phyloP scores from a whole-genome alignment of 2,797 vertebrate genomes.

The Cryptoprocta ferox region DNA sequence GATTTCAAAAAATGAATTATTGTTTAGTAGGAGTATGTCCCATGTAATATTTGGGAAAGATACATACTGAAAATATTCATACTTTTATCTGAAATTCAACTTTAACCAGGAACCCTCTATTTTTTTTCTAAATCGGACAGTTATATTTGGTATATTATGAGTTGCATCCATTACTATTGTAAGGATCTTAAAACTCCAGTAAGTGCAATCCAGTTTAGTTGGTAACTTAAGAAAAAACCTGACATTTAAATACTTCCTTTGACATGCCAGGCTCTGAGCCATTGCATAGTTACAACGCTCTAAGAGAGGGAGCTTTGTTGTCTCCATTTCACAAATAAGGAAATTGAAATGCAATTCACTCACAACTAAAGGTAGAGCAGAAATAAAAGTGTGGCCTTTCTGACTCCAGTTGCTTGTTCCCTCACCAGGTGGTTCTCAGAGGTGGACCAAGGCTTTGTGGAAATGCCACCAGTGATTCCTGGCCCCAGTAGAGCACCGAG shows the following conservation, averaged over 20 bases:
- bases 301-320: not conserved
- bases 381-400: not conserved
- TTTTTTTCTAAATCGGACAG: not conserved
- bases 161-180: not conserved
- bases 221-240: not conserved
- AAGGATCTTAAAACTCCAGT: not conserved
- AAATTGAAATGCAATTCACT: not conserved
- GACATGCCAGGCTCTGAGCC: not conserved
- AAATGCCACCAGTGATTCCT: not conserved
- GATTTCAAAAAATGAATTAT: not conserved
- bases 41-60: not conserved
- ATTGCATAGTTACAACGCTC: not conserved
- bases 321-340: not conserved
- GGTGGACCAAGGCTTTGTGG: accelerated
- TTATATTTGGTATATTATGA: not conserved
- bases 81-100: not conserved
- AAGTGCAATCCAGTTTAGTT: not conserved
- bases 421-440: not conserved
- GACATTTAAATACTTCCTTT: not conserved
- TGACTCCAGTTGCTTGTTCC: not conserved
- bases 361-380: accelerated
- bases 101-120: not conserved
- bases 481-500: accelerated
- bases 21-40: not conserved
- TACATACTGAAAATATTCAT: not conserved